Conservation (phyloP, 2,797 vertebrate genomes). For the Naso thynnoides region DNA sequence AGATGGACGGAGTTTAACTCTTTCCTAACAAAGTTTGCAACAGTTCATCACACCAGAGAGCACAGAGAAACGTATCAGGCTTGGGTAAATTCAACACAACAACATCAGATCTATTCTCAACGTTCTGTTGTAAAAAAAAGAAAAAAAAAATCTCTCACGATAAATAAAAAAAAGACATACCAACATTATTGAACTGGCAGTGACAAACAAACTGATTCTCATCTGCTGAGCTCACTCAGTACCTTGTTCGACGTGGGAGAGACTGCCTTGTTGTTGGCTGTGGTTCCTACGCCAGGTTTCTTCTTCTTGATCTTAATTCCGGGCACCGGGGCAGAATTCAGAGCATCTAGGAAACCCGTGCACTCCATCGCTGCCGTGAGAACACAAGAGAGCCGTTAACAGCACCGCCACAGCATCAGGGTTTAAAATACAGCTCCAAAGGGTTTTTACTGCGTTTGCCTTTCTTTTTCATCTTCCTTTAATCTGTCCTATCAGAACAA, state of each 20-base stretch:
- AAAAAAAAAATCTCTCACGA: no score
- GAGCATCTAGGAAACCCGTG: slow-evolving; percentile 93
- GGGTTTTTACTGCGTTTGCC: no score
- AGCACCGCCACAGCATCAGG: background rate
- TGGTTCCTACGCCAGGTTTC: slow-evolving; percentile 71
- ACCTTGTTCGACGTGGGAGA: slow-evolving; percentile 95
- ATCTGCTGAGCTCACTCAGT: background rate
- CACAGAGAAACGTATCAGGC: background rate
- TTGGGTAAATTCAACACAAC: background rate
- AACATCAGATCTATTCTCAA: background rate
- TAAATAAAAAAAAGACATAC: no score
- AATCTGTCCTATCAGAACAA: no score
- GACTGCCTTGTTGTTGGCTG: slow-evolving; percentile 80
- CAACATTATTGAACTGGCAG: no score
- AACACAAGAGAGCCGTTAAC: background rate
- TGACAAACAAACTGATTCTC: no score
- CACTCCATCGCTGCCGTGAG: slow-evolving; percentile 91
- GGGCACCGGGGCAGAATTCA: slow-evolving; percentile 95
- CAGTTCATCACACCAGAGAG: background rate
- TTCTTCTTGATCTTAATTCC: slow-evolving; percentile 99
- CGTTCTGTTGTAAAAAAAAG: no score
- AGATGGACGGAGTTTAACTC: background rate
- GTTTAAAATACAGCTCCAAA: no score
- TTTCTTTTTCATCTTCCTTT: no score
- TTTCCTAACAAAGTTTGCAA: background rate